These are phyloP conservation scores for Pentalonia nigronervosa DNA, from an alignment of 1,140 invertebrate species.

Conservation along the genomic window DNA sequence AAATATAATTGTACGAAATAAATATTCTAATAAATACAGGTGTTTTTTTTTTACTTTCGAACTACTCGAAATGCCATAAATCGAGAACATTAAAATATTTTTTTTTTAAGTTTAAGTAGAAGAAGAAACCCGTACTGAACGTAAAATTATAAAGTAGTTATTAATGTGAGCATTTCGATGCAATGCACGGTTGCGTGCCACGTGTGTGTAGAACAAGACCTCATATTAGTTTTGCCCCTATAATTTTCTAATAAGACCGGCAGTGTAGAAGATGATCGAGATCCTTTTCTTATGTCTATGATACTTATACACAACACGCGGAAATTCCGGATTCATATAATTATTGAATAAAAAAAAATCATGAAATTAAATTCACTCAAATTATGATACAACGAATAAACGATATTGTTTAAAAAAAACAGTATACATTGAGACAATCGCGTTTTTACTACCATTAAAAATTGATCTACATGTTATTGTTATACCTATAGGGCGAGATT, in stretches of 20 bases:
- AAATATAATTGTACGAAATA: constrained; percentile 24
- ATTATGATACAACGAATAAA: not conserved
- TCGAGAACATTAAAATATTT: constrained; percentile 37
- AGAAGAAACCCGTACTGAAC: constrained; percentile 42
- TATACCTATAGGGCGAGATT: not conserved
- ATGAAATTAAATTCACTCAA: not conserved
- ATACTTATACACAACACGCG: not conserved
- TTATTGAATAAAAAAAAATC: constrained; percentile 12
- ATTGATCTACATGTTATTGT: constrained; percentile 16
- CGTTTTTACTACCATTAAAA: not conserved
- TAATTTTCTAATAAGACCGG: constrained; percentile 39
- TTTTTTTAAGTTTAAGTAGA: not conserved
- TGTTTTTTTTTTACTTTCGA: constrained; percentile 39
- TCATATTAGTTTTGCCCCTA: constrained; percentile 36
- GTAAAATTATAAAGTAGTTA: constrained; percentile 49
- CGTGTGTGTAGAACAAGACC: constrained; percentile 7
- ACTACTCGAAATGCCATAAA: constrained; percentile 7
- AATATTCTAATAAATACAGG: constrained; percentile 20
- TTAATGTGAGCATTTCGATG: constrained; percentile 44
- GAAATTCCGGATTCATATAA: not conserved
- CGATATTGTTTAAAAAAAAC: not conserved
- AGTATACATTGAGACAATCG: not conserved
- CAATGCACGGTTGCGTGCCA: constrained; percentile 43
- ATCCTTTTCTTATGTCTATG: not conserved
- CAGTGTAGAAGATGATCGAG: not conserved